Evolutionary conservation across 2,113 vertebrate genomes (phyloP).

Genomic region (Takifugu bimaculatus): DNA sequence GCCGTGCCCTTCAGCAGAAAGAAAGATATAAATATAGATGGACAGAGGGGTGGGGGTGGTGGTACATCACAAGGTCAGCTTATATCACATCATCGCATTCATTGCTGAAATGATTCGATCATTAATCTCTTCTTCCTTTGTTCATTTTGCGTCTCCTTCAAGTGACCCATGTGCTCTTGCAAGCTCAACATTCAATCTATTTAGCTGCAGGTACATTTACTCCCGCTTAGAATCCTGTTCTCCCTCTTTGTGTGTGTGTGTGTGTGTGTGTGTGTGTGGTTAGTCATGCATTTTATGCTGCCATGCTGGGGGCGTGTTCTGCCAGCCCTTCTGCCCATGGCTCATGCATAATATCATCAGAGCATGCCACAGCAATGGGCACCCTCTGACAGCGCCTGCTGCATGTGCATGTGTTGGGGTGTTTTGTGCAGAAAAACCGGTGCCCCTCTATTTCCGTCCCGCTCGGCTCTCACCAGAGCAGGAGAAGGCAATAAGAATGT

Average conservation of each 20-base stretch:
- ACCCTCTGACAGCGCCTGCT: slow-evolving; percentile 33
- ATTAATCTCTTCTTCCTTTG: slow-evolving; percentile 48
- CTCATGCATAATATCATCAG: slow-evolving; percentile 58
- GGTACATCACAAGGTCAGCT: slow-evolving; percentile 37
- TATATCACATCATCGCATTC: slow-evolving; percentile 22
- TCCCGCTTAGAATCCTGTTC: slow-evolving; percentile 51
- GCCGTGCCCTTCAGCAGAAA: slow-evolving; percentile 24
- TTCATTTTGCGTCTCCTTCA: slow-evolving; percentile 42
- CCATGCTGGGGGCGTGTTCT: slow-evolving; percentile 60
- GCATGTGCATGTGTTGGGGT: slow-evolving; percentile 10
- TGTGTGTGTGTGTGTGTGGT: slow-evolving; percentile 37
- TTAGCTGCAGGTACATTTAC: slow-evolving; percentile 25
- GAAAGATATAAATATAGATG: slow-evolving; percentile 34
- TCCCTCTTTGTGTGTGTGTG: slow-evolving; percentile 23
- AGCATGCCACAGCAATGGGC: slow-evolving; percentile 54
- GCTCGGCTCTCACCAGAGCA: slow-evolving; percentile 77
- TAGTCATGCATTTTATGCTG: slow-evolving; percentile 46
- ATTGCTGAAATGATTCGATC: slow-evolving; percentile 37
- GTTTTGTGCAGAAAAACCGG: slow-evolving; percentile 53
- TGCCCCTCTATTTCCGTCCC: slow-evolving; percentile 75
- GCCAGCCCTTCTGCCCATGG: slow-evolving; percentile 57
- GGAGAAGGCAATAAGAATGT: slow-evolving; percentile 67
- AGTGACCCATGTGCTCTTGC: slow-evolving; percentile 24
- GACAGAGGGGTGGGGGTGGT: slow-evolving; percentile 24
- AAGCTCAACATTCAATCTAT: slow-evolving; percentile 37